These are phyloP conservation scores for Ylistrum balloti DNA, from an alignment of 1,140 invertebrate species.

Conservation along the genomic window DNA sequence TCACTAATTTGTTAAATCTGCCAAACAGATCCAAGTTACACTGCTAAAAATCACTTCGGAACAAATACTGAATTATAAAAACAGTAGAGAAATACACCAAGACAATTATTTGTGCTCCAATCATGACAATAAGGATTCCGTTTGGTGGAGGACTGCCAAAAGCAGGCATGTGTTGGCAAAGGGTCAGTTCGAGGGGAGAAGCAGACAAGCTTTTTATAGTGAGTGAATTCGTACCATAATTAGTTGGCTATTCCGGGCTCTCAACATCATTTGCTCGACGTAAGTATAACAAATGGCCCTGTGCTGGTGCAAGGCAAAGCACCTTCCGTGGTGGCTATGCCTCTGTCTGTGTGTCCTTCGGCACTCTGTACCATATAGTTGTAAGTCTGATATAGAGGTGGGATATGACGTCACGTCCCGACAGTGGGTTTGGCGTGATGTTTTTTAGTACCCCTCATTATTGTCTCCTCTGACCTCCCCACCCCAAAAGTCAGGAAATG, in stretches of 20 bases:
- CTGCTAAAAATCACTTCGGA: background rate
- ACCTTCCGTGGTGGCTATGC: background rate
- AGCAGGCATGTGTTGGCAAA: constrained; percentile 6
- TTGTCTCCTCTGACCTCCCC: background rate
- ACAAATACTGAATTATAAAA: constrained; percentile 35
- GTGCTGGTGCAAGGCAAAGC: constrained; percentile 12
- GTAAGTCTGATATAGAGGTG: constrained; percentile 28
- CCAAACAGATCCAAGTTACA: background rate
- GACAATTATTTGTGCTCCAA: constrained; percentile 33
- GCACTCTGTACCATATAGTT: background rate
- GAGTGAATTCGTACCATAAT: constrained; percentile 18
- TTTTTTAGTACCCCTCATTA: background rate
- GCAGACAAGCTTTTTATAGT: constrained; percentile 33
- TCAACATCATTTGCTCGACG: constrained; percentile 32
- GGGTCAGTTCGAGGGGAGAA: background rate
- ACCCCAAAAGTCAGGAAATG: too few relatives aligned
- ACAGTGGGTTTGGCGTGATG: background rate
- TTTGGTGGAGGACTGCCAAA: constrained; percentile 24
- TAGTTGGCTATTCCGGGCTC: constrained; percentile 37
- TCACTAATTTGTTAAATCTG: background rate
- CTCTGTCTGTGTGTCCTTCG: constrained; percentile 12
- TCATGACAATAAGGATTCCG: background rate
- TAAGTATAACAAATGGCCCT: constrained; percentile 19
- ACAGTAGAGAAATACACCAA: background rate
- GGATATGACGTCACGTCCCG: background rate